phyloP scores from a whole-genome alignment of 2,888 invertebrate genomes.

The Phanerotoma sp. region DNA sequence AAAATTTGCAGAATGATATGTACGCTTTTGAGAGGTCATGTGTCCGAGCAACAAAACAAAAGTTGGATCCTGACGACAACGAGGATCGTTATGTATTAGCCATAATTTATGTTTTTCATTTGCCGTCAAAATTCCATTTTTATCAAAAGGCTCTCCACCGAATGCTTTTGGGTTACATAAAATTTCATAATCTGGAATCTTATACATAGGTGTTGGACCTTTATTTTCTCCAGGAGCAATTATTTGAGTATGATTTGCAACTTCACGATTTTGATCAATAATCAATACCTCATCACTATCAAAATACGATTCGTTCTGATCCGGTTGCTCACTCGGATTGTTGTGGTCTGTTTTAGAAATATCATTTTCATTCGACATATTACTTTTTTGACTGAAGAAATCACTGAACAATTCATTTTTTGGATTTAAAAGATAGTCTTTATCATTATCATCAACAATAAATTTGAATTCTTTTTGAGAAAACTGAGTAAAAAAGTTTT shows the following conservation, averaged over 20 bases:
- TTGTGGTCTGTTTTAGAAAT: too few relatives aligned
- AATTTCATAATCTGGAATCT: neutral
- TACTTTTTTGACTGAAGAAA: neutral
- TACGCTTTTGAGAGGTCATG: conserved; percentile 1
- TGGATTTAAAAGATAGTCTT: neutral
- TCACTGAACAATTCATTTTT: neutral
- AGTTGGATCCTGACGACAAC: neutral
- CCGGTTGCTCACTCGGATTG: too few relatives aligned
- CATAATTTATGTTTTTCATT: neutral
- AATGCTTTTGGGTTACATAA: neutral
- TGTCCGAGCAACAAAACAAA: neutral
- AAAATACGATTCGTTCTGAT: too few relatives aligned
- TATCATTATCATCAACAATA: neutral
- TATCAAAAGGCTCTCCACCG: neutral
- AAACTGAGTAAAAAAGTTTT: neutral
- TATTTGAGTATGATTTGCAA: neutral
- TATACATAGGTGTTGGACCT: neutral
- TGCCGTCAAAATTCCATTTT: neutral
- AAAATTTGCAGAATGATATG: neutral
- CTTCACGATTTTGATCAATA: neutral
- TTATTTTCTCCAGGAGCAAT: conserved; percentile 3
- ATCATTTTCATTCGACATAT: neutral
- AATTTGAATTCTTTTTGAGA: neutral
- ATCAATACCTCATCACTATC: conserved; percentile 1
- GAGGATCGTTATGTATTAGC: neutral